Conservation (phyloP, 2,113 vertebrate genomes). For the Hydrochoerus hydrochaeris region DNA sequence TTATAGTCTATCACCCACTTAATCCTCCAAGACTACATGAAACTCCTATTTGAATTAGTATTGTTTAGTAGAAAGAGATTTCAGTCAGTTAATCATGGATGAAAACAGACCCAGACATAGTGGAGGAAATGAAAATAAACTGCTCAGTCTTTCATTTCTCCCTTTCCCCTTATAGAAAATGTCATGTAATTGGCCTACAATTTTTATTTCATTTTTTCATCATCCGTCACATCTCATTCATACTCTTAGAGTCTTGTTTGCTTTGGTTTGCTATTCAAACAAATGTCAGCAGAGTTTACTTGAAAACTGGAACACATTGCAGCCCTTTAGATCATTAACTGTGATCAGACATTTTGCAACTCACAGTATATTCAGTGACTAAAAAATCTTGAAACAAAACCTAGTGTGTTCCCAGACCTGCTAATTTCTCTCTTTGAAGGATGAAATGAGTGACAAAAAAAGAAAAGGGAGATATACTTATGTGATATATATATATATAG, state of each 20-base stretch:
- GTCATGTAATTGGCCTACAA: background rate
- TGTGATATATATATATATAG: background rate
- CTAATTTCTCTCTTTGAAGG: conserved; percentile 47
- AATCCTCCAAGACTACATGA: conserved; percentile 63
- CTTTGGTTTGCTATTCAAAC: conserved; percentile 75
- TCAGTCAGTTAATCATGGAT: conserved; percentile 44
- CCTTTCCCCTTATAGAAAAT: background rate
- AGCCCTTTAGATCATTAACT: conserved; percentile 63
- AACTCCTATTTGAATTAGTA: conserved; percentile 53
- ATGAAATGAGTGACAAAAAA: conserved; percentile 41
- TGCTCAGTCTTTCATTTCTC: conserved; percentile 32
- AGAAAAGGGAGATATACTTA: conserved; percentile 55
- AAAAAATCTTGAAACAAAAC: conserved; percentile 1
- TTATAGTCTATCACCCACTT: conserved; percentile 55
- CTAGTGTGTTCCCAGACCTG: background rate
- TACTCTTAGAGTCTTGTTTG: conserved; percentile 60
- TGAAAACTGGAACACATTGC: conserved; percentile 55
- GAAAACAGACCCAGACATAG: conserved; percentile 44
- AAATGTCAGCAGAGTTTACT: conserved; percentile 55
- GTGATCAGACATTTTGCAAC: background rate
- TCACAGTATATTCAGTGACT: conserved; percentile 25
- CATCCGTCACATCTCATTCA: conserved; percentile 51
- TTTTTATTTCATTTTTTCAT: conserved; percentile 49
- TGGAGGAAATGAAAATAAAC: conserved; percentile 61
- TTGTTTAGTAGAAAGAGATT: conserved; percentile 61